phyloP scores from a whole-genome alignment of 1,140 invertebrate genomes.

The Heliconius congener region DNA sequence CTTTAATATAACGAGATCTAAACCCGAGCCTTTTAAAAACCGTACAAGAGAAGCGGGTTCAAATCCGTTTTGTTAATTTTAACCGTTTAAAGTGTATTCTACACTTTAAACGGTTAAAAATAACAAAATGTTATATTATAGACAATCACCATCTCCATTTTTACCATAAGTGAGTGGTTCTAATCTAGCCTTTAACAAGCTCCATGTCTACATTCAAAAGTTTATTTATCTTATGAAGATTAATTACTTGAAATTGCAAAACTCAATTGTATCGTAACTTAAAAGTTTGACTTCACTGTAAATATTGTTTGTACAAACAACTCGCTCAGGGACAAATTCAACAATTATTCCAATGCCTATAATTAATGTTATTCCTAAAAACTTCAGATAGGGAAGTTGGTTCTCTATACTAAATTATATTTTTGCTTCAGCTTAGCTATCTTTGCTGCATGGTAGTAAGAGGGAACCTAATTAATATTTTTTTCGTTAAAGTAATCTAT shows the following conservation, averaged over 20 bases:
- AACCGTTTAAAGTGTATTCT: too few species aligned
- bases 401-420: not conserved
- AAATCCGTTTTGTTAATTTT: too few species aligned
- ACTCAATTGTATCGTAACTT: conserved; percentile 22
- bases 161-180: not conserved
- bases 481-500: too few species aligned
- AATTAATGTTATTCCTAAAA: conserved; percentile 23
- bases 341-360: conserved; percentile 14
- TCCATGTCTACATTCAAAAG: conserved; percentile 16
- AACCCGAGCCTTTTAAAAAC: too few species aligned
- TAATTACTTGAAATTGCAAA: conserved; percentile 29
- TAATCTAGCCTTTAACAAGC: not conserved
- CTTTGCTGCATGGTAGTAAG: too few species aligned
- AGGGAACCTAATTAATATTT: too few species aligned
- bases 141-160: too few species aligned
- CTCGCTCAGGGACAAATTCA: conserved; percentile 13
- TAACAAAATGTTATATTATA: too few species aligned
- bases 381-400: not conserved
- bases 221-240: conserved; percentile 30
- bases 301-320: conserved; percentile 31
- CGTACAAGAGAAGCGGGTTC: too few species aligned
- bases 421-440: not conserved
- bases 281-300: conserved; percentile 19
- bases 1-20: too few species aligned
- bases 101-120: too few species aligned